Conservation (phyloP, 1,140 invertebrate species). For the Meloidogyne hapla region DNA sequence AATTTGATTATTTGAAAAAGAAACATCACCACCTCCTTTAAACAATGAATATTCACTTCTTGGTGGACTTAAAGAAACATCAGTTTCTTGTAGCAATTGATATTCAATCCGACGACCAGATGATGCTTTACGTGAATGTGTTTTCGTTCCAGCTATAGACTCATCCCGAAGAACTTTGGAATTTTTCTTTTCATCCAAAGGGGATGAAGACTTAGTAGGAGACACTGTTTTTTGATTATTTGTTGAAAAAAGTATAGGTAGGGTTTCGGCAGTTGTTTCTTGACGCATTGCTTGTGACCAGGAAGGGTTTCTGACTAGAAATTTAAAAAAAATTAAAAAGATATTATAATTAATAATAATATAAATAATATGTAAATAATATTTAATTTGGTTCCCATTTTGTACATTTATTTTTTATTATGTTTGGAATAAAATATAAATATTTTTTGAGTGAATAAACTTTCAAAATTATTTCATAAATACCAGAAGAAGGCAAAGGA, state of each 20-base stretch:
- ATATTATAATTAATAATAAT: too few relatives aligned
- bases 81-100: slow-evolving; percentile 52
- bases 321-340: too few relatives aligned
- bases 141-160: background rate
- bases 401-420: too few relatives aligned
- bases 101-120: slow-evolving; percentile 44
- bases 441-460: too few relatives aligned
- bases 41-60: background rate
- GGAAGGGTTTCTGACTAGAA: background rate
- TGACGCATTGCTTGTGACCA: background rate
- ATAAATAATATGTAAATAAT: too few relatives aligned
- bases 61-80: slow-evolving; percentile 45
- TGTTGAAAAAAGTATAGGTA: background rate
- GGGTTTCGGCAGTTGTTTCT: background rate
- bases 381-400: too few relatives aligned
- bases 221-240: background rate
- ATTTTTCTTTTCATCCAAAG: background rate
- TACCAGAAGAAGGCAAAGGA: background rate
- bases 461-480: too few relatives aligned
- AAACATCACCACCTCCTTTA: background rate
- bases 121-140: slow-evolving; percentile 20
- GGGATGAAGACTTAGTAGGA: background rate
- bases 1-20: background rate
- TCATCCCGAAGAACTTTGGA: background rate
- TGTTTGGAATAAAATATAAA: too few relatives aligned